Percentiles rank a stretch among this genome's conserved stretches.
phyloP scores from a whole-genome alignment of 30 jellyfish, hydroid and myxozoan genomes.

The Catostylus mosaicus region DNA sequence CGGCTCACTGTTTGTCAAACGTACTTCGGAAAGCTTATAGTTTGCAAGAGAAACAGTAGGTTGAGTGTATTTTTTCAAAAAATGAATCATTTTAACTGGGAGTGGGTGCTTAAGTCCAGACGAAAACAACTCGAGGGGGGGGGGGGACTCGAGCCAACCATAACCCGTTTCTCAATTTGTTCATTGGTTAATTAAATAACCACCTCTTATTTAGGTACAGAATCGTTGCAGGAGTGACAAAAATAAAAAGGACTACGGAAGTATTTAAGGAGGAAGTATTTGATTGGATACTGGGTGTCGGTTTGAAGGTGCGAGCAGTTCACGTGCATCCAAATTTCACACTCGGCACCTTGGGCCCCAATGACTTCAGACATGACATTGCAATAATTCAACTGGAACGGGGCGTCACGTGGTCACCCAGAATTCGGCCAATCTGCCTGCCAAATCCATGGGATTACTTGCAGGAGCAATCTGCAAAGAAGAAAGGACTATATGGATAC shows the following conservation, averaged over 20 bases:
- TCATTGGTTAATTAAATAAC: no score
- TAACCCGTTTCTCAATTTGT: no score
- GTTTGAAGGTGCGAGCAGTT: slow-evolving; percentile 4
- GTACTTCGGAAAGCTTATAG: not conserved
- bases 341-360: not conserved
- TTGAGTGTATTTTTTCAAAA: not conserved
- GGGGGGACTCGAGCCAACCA: no score
- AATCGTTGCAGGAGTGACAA: slow-evolving; percentile 22
- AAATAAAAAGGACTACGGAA: not conserved
- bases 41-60: not conserved
- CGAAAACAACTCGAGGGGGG: no score
- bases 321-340: slow-evolving; percentile 25
- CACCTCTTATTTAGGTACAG: slow-evolving; percentile 49
- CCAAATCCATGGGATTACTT: slow-evolving; percentile 26
- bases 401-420: slow-evolving; percentile 56
- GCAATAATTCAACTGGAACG: slow-evolving; percentile 39
- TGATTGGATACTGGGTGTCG: slow-evolving; percentile 22
- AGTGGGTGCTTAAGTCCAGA: no score
- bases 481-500: slow-evolving; percentile 19
- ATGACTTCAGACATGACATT: slow-evolving; percentile 36
- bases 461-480: not conserved
- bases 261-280: not conserved
- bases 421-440: slow-evolving; percentile 62
- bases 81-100: no score
- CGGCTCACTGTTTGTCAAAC: slow-evolving; percentile 63